These are phyloP conservation scores for Lepidocyrtoides sp. DNA, from an alignment of 2,888 invertebrate species.

Conservation along the genomic window DNA sequence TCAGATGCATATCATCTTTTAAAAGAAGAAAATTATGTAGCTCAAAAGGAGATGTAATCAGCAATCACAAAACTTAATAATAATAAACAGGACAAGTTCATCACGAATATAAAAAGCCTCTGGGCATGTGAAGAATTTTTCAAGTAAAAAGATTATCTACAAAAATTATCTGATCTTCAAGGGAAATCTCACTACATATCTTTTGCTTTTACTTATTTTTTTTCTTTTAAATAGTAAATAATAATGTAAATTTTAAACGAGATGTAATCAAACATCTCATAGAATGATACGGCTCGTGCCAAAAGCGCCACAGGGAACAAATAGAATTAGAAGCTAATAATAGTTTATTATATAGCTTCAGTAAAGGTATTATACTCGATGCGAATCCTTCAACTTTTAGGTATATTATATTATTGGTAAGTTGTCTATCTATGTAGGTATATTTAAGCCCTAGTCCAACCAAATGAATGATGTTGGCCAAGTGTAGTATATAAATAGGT, in stretches of 20 bases:
- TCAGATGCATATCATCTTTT: slow-evolving; percentile 2
- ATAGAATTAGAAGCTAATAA: slow-evolving; percentile 19
- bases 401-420: too few relatives aligned
- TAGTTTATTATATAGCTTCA: neutral
- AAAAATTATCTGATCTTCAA: slow-evolving; percentile 36
- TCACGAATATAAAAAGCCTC: slow-evolving; percentile 45
- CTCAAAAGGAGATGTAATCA: slow-evolving; percentile 4
- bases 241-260: slow-evolving; percentile 22
- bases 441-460: too few relatives aligned
- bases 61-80: slow-evolving; percentile 8
- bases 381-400: neutral
- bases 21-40: slow-evolving; percentile 30
- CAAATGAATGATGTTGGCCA: too few relatives aligned
- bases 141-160: slow-evolving; percentile 40
- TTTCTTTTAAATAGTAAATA: slow-evolving; percentile 16
- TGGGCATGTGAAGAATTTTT: neutral
- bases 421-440: too few relatives aligned
- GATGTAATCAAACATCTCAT: slow-evolving; percentile 25
- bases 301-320: slow-evolving; percentile 61
- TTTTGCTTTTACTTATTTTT: slow-evolving; percentile 48
- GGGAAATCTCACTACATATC: slow-evolving; percentile 10
- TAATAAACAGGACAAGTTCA: slow-evolving; percentile 48
- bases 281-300: slow-evolving; percentile 52
- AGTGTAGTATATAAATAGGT: too few relatives aligned
- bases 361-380: slow-evolving; percentile 19